These are phyloP conservation scores for Drosophila nebulosa DNA, from an alignment of 1,140 invertebrate genomes.

Conservation along the genomic window DNA sequence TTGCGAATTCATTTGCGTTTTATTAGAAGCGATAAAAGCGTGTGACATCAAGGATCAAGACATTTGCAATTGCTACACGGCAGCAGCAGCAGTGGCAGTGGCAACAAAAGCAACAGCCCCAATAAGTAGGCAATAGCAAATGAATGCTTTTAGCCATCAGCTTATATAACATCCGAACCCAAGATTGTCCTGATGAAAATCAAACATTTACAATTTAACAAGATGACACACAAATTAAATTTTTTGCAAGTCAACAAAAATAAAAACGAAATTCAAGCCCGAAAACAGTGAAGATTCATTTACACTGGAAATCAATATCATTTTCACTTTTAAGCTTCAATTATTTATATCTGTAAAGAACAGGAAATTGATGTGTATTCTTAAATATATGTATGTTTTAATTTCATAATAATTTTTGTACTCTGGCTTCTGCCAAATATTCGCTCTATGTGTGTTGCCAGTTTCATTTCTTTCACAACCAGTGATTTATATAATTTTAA, in stretches of 20 bases:
- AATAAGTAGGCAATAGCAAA: slow-evolving; percentile 7
- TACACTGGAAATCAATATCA: no score
- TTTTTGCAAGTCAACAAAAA: neutral
- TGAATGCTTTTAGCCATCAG: slow-evolving; percentile 2
- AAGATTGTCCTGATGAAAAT: slow-evolving; percentile 31
- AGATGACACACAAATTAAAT: slow-evolving; percentile 46
- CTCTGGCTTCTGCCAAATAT: neutral
- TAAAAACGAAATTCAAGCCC: neutral
- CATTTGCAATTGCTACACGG: slow-evolving; percentile 7
- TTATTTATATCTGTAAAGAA: neutral
- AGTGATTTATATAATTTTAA: slow-evolving; percentile 54
- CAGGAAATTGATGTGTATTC: neutral
- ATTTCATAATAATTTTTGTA: neutral
- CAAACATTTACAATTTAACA: slow-evolving; percentile 49
- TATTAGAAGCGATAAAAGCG: slow-evolving; percentile 52
- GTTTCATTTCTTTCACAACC: slow-evolving; percentile 20
- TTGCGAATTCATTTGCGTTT: slow-evolving; percentile 62
- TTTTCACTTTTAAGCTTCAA: no score
- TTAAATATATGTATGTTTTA: neutral
- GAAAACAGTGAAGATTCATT: neutral
- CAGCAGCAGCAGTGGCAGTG: neutral
- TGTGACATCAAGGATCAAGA: slow-evolving; percentile 25
- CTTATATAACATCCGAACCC: slow-evolving; percentile 3
- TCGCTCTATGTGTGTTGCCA: slow-evolving; percentile 3
- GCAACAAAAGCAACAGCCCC: neutral